These are phyloP conservation scores for Trachops cirrhosus DNA, from an alignment of 2,797 vertebrate species.

Conservation along the genomic window DNA sequence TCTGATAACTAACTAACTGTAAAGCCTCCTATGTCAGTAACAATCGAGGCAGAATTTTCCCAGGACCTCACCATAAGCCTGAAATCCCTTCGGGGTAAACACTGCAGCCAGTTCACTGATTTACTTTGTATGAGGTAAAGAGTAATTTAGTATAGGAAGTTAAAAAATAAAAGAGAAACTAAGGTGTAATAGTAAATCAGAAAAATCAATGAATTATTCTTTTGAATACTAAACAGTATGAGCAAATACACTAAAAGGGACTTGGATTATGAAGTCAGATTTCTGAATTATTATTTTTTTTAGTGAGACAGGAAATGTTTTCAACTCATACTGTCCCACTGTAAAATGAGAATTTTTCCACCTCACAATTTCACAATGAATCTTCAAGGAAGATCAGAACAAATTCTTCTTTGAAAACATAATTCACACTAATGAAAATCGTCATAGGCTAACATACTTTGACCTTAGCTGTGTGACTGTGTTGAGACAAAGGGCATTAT, in stretches of 20 bases:
- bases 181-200: not conserved
- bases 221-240: not conserved
- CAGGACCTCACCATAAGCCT: not conserved
- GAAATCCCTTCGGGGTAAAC: not conserved
- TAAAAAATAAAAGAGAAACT: conserved; percentile 19
- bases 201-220: not conserved
- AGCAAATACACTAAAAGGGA: not conserved
- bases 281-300: not conserved
- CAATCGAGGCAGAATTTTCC: conserved; percentile 27
- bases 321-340: not conserved
- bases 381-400: not conserved
- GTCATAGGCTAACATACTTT: not conserved
- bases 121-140: not conserved
- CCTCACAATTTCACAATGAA: not conserved
- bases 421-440: conserved; percentile 11
- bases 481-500: not conserved
- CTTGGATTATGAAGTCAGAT: not conserved
- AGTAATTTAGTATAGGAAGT: conserved; percentile 25
- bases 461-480: not conserved
- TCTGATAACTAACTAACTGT: conserved; percentile 55
- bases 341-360: conserved; percentile 32
- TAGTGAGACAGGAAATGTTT: not conserved
- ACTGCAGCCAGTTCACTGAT: not conserved
- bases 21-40: conserved; percentile 38
- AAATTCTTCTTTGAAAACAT: conserved; percentile 34